Base-by-base conservation (phyloP, 1,140 invertebrate species). In the Geopemphigus sp. region DNA sequence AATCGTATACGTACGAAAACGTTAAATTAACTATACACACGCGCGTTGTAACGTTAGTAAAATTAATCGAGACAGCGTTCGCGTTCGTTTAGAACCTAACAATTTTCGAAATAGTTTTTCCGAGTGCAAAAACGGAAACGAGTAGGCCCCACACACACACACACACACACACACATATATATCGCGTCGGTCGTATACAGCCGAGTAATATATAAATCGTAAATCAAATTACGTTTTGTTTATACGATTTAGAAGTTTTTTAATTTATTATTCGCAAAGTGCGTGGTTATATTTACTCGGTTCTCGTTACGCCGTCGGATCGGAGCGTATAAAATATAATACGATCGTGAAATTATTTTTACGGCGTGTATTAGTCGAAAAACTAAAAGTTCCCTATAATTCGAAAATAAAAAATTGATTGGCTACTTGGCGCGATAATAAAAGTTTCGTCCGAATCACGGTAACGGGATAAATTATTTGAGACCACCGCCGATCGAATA, bases 351-450 rank as follows among this genome's bases (percentile, higher is more conserved):
- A 64, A 64, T 64, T 64, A 64, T 64, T 29, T 19, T 64, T 32
- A 64, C 19, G 19, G 29, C 32, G 19, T 32, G 12, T 39, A 39
- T 39, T 39, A 39, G 32, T 39, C 32, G 8, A n/a, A 39, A 17
- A 32, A 8, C 32, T 8, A 32, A 64, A 64, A 26, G 61, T 64
- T 8, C 19, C 19, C 19, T 32, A 32, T 64, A 64, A 29, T 64
- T 64, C 32, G 29, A 64, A 64, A 64, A 64, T 64, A 64, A 64
- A 64, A n/a, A 64, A 64, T 64, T n/a, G 32, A 64, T n/a, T 17
- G 17, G 61, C 32, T 32, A 32, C 19, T 29, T 17, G 10, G 3
- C 19, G 15, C 12, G 29, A 32, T 39, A 19, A 64, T 64, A 64
- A 39, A 39, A 64, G 29, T 14, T 64, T 39, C 19, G 15, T 17